Conservation (phyloP, 2,888 invertebrate species). For the Caenorhabditis panamensis region DNA sequence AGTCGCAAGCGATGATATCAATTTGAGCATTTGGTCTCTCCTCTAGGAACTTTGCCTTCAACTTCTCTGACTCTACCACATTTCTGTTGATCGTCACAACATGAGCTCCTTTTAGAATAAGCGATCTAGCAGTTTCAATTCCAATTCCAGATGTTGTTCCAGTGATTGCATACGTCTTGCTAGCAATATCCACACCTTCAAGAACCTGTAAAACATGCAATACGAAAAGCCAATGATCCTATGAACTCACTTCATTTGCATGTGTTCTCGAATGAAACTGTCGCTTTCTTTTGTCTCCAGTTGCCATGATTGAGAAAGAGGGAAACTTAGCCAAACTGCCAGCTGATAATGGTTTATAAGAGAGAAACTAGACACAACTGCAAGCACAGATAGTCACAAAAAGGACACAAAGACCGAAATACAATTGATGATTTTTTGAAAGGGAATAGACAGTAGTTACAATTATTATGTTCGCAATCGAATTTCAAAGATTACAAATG, state of each 20-base stretch:
- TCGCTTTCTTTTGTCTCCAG: constrained; percentile 1
- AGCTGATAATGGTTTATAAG: too few species aligned
- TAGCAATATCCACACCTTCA: constrained; percentile 10
- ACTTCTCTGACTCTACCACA: constrained; percentile 16
- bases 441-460: too few species aligned
- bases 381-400: too few species aligned
- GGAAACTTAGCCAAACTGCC: too few species aligned
- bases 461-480: too few species aligned
- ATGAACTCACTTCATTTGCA: constrained; percentile 7
- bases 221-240: not conserved
- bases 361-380: too few species aligned
- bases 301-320: too few species aligned
- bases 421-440: too few species aligned
- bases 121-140: constrained; percentile 22
- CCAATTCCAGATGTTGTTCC: constrained; percentile 46
- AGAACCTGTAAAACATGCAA: constrained; percentile 7
- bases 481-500: too few species aligned
- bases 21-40: constrained; percentile 63
- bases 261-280: constrained; percentile 17
- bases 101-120: constrained; percentile 27
- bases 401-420: too few species aligned
- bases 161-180: constrained; percentile 26
- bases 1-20: constrained; percentile 82
- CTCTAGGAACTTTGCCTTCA: constrained; percentile 15
- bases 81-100: constrained; percentile 37